Conservation (phyloP, 2,113 vertebrate genomes). For the Eublepharis macularius region DNA sequence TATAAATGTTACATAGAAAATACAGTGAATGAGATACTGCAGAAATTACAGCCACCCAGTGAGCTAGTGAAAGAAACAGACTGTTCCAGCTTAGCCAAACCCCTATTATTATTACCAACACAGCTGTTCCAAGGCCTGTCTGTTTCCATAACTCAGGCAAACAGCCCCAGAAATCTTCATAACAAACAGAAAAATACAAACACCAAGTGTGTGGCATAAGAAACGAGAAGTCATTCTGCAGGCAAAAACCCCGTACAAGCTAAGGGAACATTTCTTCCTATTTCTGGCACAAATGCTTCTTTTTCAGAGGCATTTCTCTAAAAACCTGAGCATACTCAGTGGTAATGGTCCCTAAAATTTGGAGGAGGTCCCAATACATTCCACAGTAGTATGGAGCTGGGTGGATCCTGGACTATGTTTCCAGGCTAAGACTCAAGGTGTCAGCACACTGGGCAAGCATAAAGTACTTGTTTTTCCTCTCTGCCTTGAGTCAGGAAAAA, state of each 20-base stretch:
- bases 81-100: neutral
- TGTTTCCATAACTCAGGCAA: slow-evolving; percentile 21
- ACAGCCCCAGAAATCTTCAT: slow-evolving; percentile 38
- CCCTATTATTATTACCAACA: neutral
- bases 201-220: neutral
- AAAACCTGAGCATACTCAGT: neutral
- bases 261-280: too few relatives aligned
- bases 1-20: neutral
- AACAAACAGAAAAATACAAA: slow-evolving; percentile 1
- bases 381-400: too few relatives aligned
- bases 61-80: slow-evolving; percentile 6
- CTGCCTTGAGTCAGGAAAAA: too few relatives aligned
- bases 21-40: accelerated
- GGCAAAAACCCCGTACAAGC: neutral
- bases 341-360: neutral
- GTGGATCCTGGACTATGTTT: neutral
- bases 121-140: slow-evolving; percentile 17
- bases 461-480: too few relatives aligned
- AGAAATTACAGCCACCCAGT: neutral
- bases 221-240: neutral
- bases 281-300: too few relatives aligned
- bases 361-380: neutral
- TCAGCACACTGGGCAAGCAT: neutral
- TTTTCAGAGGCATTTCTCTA: neutral
- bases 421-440: neutral